Conservation (phyloP, 2,113 vertebrate genomes). For the Calidris pygmaea region DNA sequence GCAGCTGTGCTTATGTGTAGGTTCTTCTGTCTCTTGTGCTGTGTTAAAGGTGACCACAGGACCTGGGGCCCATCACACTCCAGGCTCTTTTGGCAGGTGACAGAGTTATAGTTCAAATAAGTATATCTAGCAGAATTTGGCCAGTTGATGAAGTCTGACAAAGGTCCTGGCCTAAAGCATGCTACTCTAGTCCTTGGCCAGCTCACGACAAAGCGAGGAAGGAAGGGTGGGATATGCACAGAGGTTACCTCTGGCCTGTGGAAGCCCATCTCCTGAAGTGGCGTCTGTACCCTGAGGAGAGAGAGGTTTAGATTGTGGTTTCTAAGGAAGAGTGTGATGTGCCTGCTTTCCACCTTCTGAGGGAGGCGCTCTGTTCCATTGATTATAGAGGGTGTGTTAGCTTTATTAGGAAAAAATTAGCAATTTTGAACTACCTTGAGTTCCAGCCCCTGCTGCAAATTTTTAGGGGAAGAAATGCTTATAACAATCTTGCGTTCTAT, state of each 20-base stretch:
- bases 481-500: not conserved
- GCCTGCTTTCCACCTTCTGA: not conserved
- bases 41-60: accelerated
- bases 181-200: not conserved
- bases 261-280: not conserved
- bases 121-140: not conserved
- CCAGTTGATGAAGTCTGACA: not conserved
- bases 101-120: not conserved
- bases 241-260: not conserved
- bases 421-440: not conserved
- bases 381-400: not conserved
- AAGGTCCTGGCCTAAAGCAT: not conserved
- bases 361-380: accelerated
- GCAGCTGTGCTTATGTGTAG: not conserved
- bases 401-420: not conserved
- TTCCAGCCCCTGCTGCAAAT: not conserved
- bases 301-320: not conserved
- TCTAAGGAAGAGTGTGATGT: not conserved
- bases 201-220: accelerated
- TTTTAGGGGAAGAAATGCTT: not conserved
- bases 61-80: not conserved
- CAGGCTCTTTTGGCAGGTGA: accelerated
- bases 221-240: not conserved
- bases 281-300: not conserved
- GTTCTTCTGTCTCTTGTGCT: not conserved